Conservation (phyloP, 2,888 invertebrate genomes). For the Teleiodes luculella region DNA sequence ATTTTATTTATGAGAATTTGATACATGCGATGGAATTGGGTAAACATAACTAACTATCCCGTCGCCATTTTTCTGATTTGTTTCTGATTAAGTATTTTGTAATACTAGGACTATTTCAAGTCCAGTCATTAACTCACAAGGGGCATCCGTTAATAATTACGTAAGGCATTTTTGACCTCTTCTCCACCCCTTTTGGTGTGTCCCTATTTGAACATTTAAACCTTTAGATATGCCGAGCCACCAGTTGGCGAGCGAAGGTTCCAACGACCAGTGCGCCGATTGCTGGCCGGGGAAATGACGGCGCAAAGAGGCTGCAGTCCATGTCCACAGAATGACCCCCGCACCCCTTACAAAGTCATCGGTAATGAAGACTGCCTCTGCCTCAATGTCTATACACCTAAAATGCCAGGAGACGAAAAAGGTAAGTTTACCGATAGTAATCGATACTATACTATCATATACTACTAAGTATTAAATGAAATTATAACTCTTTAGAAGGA, state of each 20-base stretch:
- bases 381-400: conserved; percentile 86
- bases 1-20: too few species aligned
- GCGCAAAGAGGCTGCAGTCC: conserved; percentile 53
- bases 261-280: conserved; percentile 63
- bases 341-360: conserved; percentile 44
- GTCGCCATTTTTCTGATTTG: too few species aligned
- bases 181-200: not conserved
- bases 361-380: conserved; percentile 84
- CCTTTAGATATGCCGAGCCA: conserved; percentile 68
- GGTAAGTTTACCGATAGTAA: conserved; percentile 31
- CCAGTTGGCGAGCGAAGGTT: conserved; percentile 61
- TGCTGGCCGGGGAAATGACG: conserved; percentile 55
- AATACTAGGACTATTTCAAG: too few species aligned
- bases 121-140: too few species aligned
- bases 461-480: too few species aligned
- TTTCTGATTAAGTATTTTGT: too few species aligned
- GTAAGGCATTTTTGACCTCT: too few species aligned
- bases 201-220: not conserved
- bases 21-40: too few species aligned
- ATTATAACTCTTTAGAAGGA: too few species aligned
- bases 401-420: conserved; percentile 80
- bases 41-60: too few species aligned
- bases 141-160: too few species aligned
- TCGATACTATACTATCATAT: too few species aligned
- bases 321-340: conserved; percentile 61